Base-by-base conservation (phyloP, 2,888 invertebrate genomes). In the Dilophus febrilis region DNA sequence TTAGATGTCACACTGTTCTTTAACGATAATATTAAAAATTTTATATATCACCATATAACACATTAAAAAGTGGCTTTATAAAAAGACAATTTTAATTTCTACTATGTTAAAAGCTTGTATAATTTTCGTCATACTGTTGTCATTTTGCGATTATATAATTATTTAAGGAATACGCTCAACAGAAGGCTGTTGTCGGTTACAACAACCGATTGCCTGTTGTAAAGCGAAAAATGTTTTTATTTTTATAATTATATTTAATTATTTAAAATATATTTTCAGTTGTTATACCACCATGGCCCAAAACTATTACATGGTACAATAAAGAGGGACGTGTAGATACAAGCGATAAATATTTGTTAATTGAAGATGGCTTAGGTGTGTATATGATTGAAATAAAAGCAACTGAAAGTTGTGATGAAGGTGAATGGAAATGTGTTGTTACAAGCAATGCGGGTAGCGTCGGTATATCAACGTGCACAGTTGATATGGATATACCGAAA, bases 361-460 rank as follows among this genome's bases (percentile, higher is more conserved):
- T 78, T 52, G 85, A 84, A 55, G 85, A 87, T 56, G 87, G 87
- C 3, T 70, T 85, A 34, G 88, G 88, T 27, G 77, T 81, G 29
- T 83, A 83, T 56, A 71, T 79, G 53, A 60, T 88, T 40, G 79
- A 84, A 57, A 71, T 84, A 6, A 71, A 72, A 46, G 72, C 77
- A 0, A 72, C 83, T 0, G 84, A 84, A 61, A 79, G 81, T 47
- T 70, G 71, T 32, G 87, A 90, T 54, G 84, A 84, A 49, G 90
- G 88, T 13, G 84, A 86, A 56, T 87, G 86, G 85, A 87, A 87
- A 58, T 86, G 86, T 54, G 83, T 85, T 11, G 85, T 84, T 7
- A 79, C 79, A 13, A 85, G 79, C 55, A 62, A 70, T 12, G 77
- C 78, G 33, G 83, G 82, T 38, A 71, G 74, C 45, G 76, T 79